Evolutionary conservation across 2,888 invertebrate genomes (phyloP).

Genomic region (Drosophila phalerata): DNA sequence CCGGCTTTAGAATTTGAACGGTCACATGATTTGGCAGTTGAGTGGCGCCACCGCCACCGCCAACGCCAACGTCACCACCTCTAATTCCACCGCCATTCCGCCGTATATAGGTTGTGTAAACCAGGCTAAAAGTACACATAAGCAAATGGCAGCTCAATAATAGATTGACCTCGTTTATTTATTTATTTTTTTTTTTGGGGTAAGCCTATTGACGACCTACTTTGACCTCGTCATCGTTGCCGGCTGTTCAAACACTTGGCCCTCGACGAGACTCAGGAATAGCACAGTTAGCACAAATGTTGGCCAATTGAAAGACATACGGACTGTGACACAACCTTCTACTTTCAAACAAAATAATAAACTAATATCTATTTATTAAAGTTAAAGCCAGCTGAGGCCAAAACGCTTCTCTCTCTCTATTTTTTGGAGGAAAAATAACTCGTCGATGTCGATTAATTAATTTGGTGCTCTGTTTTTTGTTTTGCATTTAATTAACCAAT

Average conservation of each 20-base stretch:
- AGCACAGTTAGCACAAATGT: slow-evolving; percentile 37
- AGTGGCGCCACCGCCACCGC: slow-evolving; percentile 26
- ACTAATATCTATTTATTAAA: slow-evolving; percentile 50
- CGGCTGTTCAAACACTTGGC: slow-evolving; percentile 70
- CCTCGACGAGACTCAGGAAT: slow-evolving; percentile 16
- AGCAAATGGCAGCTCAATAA: slow-evolving; percentile 52
- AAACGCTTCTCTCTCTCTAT: neutral
- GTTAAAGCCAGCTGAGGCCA: slow-evolving; percentile 25
- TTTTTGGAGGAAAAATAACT: neutral
- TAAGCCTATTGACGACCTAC: slow-evolving; percentile 61
- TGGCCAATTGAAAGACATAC: slow-evolving; percentile 59
- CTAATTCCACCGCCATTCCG: neutral
- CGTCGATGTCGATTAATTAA: slow-evolving; percentile 28
- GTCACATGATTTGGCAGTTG: slow-evolving; percentile 47
- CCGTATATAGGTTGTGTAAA: slow-evolving; percentile 40
- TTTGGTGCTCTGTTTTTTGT: slow-evolving; percentile 3
- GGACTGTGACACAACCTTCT: slow-evolving; percentile 44
- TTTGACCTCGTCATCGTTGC: slow-evolving; percentile 42
- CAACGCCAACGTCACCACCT: neutral
- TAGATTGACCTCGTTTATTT: slow-evolving; percentile 60
- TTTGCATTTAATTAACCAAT: slow-evolving; percentile 30
- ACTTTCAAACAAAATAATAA: slow-evolving; percentile 17
- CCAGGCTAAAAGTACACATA: slow-evolving; percentile 44
- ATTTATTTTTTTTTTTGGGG: neutral
- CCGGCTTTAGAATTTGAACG: slow-evolving; percentile 57